Evolutionary conservation across 2,797 vertebrate genomes (phyloP).

Genomic region (Crocodylus rhombifer): DNA sequence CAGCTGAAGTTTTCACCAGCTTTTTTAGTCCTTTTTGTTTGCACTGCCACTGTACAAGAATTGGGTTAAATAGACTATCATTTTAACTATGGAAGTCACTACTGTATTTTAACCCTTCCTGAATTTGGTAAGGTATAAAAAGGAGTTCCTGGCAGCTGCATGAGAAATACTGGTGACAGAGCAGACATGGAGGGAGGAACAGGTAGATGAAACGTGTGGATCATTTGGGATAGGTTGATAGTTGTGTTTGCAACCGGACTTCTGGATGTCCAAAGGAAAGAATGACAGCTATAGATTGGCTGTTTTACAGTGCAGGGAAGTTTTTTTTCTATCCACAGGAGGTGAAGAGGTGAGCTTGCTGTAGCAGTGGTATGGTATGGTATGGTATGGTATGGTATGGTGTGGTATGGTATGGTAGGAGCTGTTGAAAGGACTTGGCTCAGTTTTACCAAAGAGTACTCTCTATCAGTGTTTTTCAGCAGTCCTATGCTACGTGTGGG

Average conservation of each 20-base stretch:
- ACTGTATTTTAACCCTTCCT: neutral
- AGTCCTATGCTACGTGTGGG: neutral
- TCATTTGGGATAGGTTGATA: neutral
- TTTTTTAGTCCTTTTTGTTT: neutral
- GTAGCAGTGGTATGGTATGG: neutral
- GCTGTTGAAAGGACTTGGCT: neutral
- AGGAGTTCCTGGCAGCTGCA: neutral
- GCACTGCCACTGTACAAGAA: neutral
- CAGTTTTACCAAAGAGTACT: accelerated
- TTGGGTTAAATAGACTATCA: neutral
- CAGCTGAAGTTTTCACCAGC: neutral
- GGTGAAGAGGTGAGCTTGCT: neutral
- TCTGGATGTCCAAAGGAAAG: neutral
- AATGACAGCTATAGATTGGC: neutral
- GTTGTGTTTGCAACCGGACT: neutral
- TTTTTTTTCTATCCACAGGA: neutral
- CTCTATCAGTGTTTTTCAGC: neutral
- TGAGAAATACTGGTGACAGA: neutral
- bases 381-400: neutral
- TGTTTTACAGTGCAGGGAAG: neutral
- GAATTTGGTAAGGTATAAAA: neutral
- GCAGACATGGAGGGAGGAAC: neutral
- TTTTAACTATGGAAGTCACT: neutral
- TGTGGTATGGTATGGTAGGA: neutral
- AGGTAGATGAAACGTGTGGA: neutral